These are phyloP conservation scores for Neotoxoptera formosana DNA, from an alignment of 1,140 invertebrate species.

Conservation along the genomic window DNA sequence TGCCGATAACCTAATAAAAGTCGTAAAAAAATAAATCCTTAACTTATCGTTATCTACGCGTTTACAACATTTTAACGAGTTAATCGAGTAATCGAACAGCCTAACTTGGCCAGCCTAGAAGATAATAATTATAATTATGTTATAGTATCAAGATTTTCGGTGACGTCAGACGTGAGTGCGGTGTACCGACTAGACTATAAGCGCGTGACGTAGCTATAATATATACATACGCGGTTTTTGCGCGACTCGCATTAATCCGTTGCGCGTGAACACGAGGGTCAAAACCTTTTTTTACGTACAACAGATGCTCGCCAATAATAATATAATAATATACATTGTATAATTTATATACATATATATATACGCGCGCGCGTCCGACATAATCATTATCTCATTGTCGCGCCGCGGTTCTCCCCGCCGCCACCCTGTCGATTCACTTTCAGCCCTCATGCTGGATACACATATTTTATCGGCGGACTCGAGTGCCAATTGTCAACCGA, in stretches of 20 bases:
- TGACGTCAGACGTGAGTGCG: too few species aligned
- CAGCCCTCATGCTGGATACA: slow-evolving; percentile 4
- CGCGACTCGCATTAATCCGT: not conserved
- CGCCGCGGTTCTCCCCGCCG: not conserved
- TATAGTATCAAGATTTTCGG: not conserved
- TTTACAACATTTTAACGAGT: not conserved
- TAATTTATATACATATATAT: not conserved
- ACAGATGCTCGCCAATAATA: slow-evolving; percentile 40
- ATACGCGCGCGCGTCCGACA: not conserved
- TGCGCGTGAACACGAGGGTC: slow-evolving; percentile 34
- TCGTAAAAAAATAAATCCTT: not conserved
- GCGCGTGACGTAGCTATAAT: not conserved
- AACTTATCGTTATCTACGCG: not conserved
- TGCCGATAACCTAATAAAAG: not conserved
- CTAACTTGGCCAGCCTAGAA: not conserved
- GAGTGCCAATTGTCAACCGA: slow-evolving; percentile 51
- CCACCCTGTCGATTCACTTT: not conserved
- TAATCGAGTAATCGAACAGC: not conserved
- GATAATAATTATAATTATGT: not conserved
- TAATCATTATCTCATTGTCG: slow-evolving; percentile 58
- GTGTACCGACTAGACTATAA: not conserved
- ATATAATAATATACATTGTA: slow-evolving; percentile 20
- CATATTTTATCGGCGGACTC: slow-evolving; percentile 30
- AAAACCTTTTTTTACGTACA: slow-evolving; percentile 20
- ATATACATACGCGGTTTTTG: not conserved